A percentile compares a stretch with the other conserved stretches of the same genome.
These are phyloP conservation scores for Fissipunctia ypsillon DNA, from an alignment of 2,888 invertebrate genomes.

Conservation along the genomic window DNA sequence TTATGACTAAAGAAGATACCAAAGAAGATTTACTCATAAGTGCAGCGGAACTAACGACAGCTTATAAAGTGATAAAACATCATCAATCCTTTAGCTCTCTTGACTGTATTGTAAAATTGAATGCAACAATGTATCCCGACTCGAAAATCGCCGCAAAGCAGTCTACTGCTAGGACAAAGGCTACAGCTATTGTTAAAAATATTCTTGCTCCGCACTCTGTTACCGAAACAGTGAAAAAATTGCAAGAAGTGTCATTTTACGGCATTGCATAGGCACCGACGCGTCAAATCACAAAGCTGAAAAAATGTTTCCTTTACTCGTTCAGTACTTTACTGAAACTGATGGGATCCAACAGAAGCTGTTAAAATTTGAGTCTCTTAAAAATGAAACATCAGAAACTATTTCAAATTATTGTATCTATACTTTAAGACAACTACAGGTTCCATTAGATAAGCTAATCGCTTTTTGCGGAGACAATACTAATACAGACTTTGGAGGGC, in stretches of 20 bases:
- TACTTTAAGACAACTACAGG: conserved; percentile 35
- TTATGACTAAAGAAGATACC: too few species aligned
- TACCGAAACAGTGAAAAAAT: conserved; percentile 17
- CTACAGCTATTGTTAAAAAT: conserved; percentile 46
- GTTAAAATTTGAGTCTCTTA: conserved; percentile 35
- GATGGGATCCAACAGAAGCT: conserved; percentile 38
- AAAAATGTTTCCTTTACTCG: conserved; percentile 38
- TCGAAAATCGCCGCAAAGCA: conserved; percentile 43
- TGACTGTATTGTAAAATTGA: conserved; percentile 39
- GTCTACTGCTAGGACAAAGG: conserved; percentile 37
- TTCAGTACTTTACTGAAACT: conserved; percentile 42
- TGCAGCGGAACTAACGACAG: too few species aligned
- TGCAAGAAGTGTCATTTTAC: conserved; percentile 36
- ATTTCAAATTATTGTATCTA: conserved; percentile 40
- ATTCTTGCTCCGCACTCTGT: conserved; percentile 33
- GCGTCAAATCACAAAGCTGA: conserved; percentile 29
- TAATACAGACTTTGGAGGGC: conserved; percentile 26
- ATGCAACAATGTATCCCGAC: conserved; percentile 37
- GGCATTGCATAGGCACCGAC: conserved; percentile 37
- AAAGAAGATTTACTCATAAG: too few species aligned
- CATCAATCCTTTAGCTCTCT: conserved; percentile 45
- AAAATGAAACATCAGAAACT: conserved; percentile 47
- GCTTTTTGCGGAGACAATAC: conserved; percentile 38
- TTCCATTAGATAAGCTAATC: conserved; percentile 34
- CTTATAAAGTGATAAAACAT: conserved; percentile 31